Base-by-base conservation (phyloP, 1,140 invertebrate species). In the Philopotamus ludificatus region DNA sequence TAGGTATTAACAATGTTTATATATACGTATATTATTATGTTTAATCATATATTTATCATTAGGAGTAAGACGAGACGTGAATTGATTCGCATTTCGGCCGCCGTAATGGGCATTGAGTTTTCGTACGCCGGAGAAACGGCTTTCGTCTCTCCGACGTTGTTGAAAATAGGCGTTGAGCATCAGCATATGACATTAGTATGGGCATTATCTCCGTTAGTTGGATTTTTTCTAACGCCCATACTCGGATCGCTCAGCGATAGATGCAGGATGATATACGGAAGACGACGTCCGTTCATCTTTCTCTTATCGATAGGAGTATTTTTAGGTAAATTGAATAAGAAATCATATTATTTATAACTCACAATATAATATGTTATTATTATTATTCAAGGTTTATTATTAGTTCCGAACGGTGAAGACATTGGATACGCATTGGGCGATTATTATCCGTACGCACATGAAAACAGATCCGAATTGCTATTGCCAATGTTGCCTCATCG, bases 31-130 rank as follows among this genome's bases (percentile, higher is more conserved):
- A 50, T 7, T 50, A 18, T 20, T 9, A 39, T 10, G 10, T 15
- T 28, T n/a, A n/a, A n/a, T n/a, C n/a, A 16, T 10, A 3, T 7
- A 26, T 16, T 15, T 44, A 39, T 44, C 23, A 22, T 28, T 63
- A 92, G 92, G 74, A 82, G 82, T 62, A 98, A 97, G 81, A 89
- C 88, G 0, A 79, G 91, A 16, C 74, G 84, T 4, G 94, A 98
- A 74, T 75, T 98, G 41, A 85, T 97, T 28, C 81, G 92, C 1
- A 86, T 98, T 49, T 96, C 94, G 9, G 90, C 94, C 0, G 94
- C 94, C 0, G 95, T 98, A 0, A 97, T 95, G 89, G 95, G 96
- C 0, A 97, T 98, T 45, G 96, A 98, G 77, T 95, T 98, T 77
- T 96, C 94, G 0, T 98, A 98, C 73, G 93, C 96, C 0, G 95